Evolutionary conservation across 2,113 vertebrate genomes (phyloP).

Genomic region (Candoia aspera): DNA sequence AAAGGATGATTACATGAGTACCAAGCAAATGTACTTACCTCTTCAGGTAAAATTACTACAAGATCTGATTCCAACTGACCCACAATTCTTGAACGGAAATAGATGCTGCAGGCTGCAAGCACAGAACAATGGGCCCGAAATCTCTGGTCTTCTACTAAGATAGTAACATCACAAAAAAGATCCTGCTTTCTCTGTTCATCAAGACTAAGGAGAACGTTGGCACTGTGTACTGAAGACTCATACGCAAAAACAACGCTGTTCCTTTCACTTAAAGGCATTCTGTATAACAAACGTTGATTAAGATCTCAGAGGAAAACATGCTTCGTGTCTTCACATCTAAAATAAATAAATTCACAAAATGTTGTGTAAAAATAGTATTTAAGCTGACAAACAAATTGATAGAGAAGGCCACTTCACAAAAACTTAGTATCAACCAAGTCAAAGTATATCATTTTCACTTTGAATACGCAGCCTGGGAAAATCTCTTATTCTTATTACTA

Average conservation of each 20-base stretch:
- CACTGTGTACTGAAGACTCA: constrained; percentile 78
- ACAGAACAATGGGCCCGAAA: constrained; percentile 90
- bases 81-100: constrained; percentile 82
- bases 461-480: background rate
- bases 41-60: constrained; percentile 84
- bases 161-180: constrained; percentile 80
- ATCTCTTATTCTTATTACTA: background rate
- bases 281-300: constrained; percentile 55
- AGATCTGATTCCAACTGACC: constrained; percentile 74
- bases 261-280: constrained; percentile 79
- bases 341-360: background rate
- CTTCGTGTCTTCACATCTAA: constrained; percentile 71
- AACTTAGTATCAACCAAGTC: background rate
- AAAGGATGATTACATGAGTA: background rate
- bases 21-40: constrained; percentile 74
- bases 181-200: constrained; percentile 77
- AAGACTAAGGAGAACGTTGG: constrained; percentile 76
- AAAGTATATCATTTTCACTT: background rate
- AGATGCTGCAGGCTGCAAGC: constrained; percentile 90
- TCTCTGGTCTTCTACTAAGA: constrained; percentile 83
- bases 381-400: background rate
- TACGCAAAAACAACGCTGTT: constrained; percentile 76
- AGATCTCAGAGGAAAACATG: constrained; percentile 72
- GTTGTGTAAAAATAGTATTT: background rate
- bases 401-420: background rate